Base-by-base conservation (phyloP, 2,888 invertebrate species). In the Galerucella pusilla region DNA sequence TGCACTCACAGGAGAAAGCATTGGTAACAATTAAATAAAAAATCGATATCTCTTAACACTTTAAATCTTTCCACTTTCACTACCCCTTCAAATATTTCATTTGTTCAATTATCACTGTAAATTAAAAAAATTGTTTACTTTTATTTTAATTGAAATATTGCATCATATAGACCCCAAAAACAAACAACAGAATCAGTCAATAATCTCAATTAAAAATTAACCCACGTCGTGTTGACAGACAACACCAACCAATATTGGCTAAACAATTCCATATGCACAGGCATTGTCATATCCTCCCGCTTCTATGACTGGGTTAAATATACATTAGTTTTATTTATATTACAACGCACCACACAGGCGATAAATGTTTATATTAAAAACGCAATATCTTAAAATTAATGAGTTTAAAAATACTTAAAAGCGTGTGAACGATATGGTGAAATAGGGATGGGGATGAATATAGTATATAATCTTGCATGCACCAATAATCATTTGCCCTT, bases 401-500 rank as follows among this genome's bases (percentile, higher is more conserved):
- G 25, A 20, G 25, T 59, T 59, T 59, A 20, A 59, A 54, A 54
- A 54, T 54, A 54, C n/a, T 54, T 12, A 49, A 49, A 49, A 14
- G 49, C 49, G 49, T 45, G 42, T 42, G 42, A 42, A 42, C 64
- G 64, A 46, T 49, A 11, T 35, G 25, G 20, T 66, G 10, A 45
- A 45, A 16, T 64, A 20, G 45, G 64, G 35, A 16, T 66, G 28
- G 25, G 66, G 66, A 49, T 16, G 52, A 9, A 49, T 61, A 35
- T 46, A 4, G 28, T 46, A 14, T 66, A 35, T 35, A 28, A 66
- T 25, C 20, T 66, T 20, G 66, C 66, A 64, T 64, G 64, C 64
- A 64, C 64, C 64, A 42, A 45, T 66, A 66, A 46, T 76, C 71
- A 77, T 75, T 79, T 83, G 82, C 81, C 83, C 83, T 83, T 83